These are phyloP conservation scores for Puffinus mauretanicus DNA, from an alignment of 2,113 vertebrate genomes.

Conservation along the genomic window DNA sequence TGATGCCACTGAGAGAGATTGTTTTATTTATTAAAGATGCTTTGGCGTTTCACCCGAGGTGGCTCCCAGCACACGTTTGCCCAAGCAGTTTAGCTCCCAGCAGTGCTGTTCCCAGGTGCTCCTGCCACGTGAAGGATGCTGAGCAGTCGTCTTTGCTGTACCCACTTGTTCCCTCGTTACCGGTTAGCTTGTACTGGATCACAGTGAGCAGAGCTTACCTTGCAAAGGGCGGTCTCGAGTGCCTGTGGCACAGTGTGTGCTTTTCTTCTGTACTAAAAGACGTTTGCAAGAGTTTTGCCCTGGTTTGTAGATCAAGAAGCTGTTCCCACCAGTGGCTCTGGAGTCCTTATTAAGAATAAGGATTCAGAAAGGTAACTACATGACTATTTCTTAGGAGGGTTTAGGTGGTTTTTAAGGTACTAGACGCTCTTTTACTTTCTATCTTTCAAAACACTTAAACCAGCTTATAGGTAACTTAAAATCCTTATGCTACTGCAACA, in stretches of 20 bases:
- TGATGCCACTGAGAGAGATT: not conserved
- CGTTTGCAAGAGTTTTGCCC: not conserved
- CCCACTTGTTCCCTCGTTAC: accelerated
- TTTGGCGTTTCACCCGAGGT: not conserved
- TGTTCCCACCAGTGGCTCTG: not conserved
- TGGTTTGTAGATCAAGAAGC: not conserved
- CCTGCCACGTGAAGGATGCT: accelerated
- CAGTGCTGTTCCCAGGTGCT: not conserved
- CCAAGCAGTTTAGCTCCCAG: not conserved
- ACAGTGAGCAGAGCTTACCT: not conserved
- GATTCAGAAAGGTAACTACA: not conserved
- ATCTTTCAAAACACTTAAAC: not conserved
- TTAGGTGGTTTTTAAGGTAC: not conserved
- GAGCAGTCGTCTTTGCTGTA: accelerated
- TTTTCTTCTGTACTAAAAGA: not conserved
- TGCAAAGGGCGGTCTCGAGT: accelerated
- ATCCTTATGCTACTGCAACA: not conserved
- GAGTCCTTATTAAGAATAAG: not conserved
- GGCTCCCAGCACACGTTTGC: not conserved
- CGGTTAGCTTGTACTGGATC: not conserved
- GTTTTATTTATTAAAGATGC: not conserved
- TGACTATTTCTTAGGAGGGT: not conserved
- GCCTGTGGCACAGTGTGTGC: not conserved
- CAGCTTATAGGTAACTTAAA: not conserved
- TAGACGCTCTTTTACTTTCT: not conserved